A percentile compares a stretch with the other conserved stretches of the same genome.
Conservation (phyloP, 2,797 vertebrate species). For the Urosaurus nigricauda region DNA sequence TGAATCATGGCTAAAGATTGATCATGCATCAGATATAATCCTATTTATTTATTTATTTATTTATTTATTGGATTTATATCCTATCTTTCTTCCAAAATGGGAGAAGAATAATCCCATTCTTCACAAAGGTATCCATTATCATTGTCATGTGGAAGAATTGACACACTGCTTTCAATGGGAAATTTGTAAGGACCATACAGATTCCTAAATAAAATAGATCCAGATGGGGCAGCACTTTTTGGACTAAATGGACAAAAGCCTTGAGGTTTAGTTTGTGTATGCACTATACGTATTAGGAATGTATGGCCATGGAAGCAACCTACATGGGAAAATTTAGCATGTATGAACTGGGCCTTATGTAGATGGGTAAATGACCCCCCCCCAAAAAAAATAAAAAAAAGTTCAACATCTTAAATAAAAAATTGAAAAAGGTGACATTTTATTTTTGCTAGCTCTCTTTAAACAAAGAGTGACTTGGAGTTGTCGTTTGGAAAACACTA, state of each 20-base stretch:
- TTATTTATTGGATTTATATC: too few species aligned
- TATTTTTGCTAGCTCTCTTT: neutral
- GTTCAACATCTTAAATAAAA: neutral
- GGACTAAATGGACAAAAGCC: neutral
- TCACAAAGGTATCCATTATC: neutral
- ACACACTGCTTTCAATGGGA: neutral
- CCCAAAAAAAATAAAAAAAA: neutral
- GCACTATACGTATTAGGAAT: too few species aligned
- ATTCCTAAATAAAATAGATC: neutral
- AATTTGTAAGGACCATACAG: neutral
- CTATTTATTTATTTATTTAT: neutral
- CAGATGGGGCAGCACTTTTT: neutral
- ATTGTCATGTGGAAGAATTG: neutral
- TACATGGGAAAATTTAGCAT: neutral
- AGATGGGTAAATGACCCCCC: neutral
- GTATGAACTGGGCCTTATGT: neutral
- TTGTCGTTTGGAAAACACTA: neutral
- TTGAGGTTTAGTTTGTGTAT: neutral
- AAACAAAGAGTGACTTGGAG: neutral
- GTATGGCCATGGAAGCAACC: neutral
- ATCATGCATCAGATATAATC: too few species aligned
- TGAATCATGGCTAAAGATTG: neutral
- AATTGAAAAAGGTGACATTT: neutral
- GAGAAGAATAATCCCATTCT: neutral
- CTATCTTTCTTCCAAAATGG: too few species aligned